Evolutionary conservation across 2,113 vertebrate species (phyloP), one percentile per base, ranked within the genome.

Genomic region (Fregetta grallaria): DNA sequence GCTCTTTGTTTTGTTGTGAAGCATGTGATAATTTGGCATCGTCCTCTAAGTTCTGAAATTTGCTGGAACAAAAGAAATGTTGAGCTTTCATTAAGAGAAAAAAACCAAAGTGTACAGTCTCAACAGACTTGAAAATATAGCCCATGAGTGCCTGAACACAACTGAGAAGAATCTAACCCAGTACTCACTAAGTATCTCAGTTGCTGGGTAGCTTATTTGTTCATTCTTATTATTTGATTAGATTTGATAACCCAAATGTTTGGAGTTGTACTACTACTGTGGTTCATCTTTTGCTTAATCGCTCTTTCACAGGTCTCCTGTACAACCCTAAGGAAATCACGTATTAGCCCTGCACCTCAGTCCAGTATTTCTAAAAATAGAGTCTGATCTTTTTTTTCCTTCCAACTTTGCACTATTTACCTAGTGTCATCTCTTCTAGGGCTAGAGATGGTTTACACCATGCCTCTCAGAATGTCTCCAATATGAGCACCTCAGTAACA

Each of bases 31-130:
- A 95, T 93, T 76, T 83, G 67, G 93, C 82, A 79, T 73, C 79
- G 55, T 76, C 67, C 55, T 80, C 68, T 47, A 65, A 80, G 72
- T 76, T 83, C 90, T 83, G 85, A 92, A 92, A 90, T 88, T 83
- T 50, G 62, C 71, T 94, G 92, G 88, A 96, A 83, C 88, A 94
- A 95, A 95, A 90, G 72, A 94, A 86, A 96, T 40, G 67, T 93
- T 86, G 84, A 88, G 74, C 90, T 92, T 90, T 91, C 87, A 58
- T 85, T 90, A 95, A 70, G 71, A 88, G 81, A 62, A 53, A 79
- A 96, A 38, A 96, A 87, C 85, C 63, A 79, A 86, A 92, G 58
- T 21, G 25, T 58, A 88, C 68, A 61, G 42, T 79, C 78, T 90
- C 52, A 85, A 80, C 40, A 73, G 90, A 58, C 62, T 66, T 90